phyloP scores from a whole-genome alignment of 1,140 invertebrate genomes.

The Neodiprion fabricii region DNA sequence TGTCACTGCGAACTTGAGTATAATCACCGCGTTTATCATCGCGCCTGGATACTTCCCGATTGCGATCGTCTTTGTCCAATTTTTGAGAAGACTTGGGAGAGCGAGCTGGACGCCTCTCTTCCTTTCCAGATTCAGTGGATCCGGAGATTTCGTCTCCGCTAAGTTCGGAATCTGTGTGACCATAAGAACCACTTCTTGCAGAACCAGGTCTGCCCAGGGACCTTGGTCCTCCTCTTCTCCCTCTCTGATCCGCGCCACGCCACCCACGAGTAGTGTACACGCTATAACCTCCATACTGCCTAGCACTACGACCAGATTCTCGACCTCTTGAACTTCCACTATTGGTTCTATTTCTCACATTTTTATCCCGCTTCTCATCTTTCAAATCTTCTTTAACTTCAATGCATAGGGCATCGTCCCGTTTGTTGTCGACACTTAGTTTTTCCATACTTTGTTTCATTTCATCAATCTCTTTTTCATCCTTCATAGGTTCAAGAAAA shows the following conservation, averaged over 20 bases:
- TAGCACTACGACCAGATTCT: constrained; percentile 38
- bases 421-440: constrained; percentile 37
- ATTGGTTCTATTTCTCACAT: constrained; percentile 43
- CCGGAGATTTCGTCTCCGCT: constrained; percentile 65
- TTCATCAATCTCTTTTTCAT: constrained; percentile 44
- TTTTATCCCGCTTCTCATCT: constrained; percentile 56
- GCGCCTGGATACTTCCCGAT: constrained; percentile 52
- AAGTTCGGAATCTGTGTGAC: constrained; percentile 66
- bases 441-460: constrained; percentile 54
- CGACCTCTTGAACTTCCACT: constrained; percentile 41
- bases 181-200: constrained; percentile 54
- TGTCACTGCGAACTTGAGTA: constrained; percentile 41
- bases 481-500: constrained; percentile 40
- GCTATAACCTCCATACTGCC: constrained; percentile 44
- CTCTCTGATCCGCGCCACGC: constrained; percentile 51
- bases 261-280: constrained; percentile 49
- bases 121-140: constrained; percentile 61
- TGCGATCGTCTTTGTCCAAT: constrained; percentile 67
- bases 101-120: constrained; percentile 54
- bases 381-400: constrained; percentile 48
- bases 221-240: constrained; percentile 44
- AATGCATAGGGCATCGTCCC: constrained; percentile 47
- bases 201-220: constrained; percentile 46
- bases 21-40: constrained; percentile 54
- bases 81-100: constrained; percentile 62